phyloP scores from a whole-genome alignment of 2,888 invertebrate species.

The Pheosia gnoma region DNA sequence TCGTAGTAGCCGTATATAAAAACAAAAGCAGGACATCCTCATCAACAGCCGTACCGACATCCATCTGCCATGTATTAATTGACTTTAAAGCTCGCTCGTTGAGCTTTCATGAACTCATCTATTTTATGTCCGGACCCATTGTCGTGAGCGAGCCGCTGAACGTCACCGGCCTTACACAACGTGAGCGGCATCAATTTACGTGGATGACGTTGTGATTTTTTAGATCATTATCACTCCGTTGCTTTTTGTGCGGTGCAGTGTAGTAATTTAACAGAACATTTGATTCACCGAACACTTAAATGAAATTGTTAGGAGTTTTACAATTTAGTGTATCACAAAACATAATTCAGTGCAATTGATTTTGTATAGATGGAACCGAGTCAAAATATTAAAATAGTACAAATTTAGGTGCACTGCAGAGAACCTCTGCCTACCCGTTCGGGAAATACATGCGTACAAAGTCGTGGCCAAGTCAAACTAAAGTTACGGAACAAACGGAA shows the following conservation, averaged over 20 bases:
- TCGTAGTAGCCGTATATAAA: neutral
- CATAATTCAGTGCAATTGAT: no score
- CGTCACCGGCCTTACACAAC: conserved; percentile 48
- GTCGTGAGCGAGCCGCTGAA: conserved; percentile 35
- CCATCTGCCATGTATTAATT: conserved; percentile 65
- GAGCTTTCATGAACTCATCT: conserved; percentile 71
- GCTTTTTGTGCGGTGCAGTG: conserved; percentile 2
- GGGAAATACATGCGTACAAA: no score
- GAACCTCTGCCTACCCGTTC: no score
- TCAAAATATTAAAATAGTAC: no score
- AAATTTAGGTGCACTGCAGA: no score
- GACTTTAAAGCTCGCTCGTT: conserved; percentile 56
- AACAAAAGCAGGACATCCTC: conserved; percentile 42
- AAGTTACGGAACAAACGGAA: no score
- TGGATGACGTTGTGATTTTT: conserved; percentile 35
- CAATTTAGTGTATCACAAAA: neutral
- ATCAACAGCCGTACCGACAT: conserved; percentile 51
- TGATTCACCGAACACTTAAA: neutral
- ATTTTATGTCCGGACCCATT: conserved; percentile 63
- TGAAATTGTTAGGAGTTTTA: neutral
- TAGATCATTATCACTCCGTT: conserved; percentile 6
- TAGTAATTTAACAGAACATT: conserved; percentile 7
- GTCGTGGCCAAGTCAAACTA: no score
- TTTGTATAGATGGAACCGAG: no score
- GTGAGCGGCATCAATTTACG: conserved; percentile 55